Percentiles rank a stretch among this genome's conserved stretches.
phyloP scores from a whole-genome alignment of 2,888 invertebrate genomes.

The Rhingia campestris region DNA sequence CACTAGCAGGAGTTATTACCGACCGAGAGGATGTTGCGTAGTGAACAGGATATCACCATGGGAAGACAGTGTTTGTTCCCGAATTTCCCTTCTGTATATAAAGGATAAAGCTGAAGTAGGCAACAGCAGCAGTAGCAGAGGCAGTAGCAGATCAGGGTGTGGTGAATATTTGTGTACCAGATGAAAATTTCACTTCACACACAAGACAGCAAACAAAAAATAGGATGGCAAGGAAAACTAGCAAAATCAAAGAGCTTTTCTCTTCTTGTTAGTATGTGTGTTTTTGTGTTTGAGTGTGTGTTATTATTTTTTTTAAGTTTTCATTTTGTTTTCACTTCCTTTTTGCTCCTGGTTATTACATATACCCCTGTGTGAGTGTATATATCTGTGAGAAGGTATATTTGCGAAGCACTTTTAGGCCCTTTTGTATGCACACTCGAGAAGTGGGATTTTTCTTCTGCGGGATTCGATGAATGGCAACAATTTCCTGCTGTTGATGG shows the following conservation, averaged over 20 bases:
- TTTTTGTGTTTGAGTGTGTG: slow-evolving; percentile 25
- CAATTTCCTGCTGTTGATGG: slow-evolving; percentile 11
- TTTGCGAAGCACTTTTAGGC: slow-evolving; percentile 25
- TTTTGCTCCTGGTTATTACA: slow-evolving; percentile 40
- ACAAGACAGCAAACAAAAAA: slow-evolving; percentile 27
- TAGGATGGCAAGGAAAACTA: too few species aligned
- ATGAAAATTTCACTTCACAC: slow-evolving; percentile 66
- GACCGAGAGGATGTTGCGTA: slow-evolving; percentile 67
- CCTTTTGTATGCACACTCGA: slow-evolving; percentile 22
- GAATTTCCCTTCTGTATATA: slow-evolving; percentile 53
- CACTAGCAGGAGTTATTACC: slow-evolving; percentile 38
- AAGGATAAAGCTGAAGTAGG: slow-evolving; percentile 66
- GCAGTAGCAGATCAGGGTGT: slow-evolving; percentile 71
- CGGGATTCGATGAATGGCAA: not conserved
- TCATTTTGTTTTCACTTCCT: slow-evolving; percentile 32
- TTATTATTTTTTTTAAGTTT: slow-evolving; percentile 41
- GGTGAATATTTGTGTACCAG: slow-evolving; percentile 73
- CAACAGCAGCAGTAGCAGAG: slow-evolving; percentile 35
- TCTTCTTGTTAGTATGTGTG: slow-evolving; percentile 42
- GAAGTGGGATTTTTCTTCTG: slow-evolving; percentile 8
- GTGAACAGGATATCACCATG: slow-evolving; percentile 61
- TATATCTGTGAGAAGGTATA: not conserved
- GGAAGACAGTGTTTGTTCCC: slow-evolving; percentile 64
- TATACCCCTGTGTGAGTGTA: slow-evolving; percentile 23
- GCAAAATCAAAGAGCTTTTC: slow-evolving; percentile 50